These are phyloP conservation scores for Fulmarus glacialis DNA, from an alignment of 2,113 vertebrate species.

Conservation along the genomic window DNA sequence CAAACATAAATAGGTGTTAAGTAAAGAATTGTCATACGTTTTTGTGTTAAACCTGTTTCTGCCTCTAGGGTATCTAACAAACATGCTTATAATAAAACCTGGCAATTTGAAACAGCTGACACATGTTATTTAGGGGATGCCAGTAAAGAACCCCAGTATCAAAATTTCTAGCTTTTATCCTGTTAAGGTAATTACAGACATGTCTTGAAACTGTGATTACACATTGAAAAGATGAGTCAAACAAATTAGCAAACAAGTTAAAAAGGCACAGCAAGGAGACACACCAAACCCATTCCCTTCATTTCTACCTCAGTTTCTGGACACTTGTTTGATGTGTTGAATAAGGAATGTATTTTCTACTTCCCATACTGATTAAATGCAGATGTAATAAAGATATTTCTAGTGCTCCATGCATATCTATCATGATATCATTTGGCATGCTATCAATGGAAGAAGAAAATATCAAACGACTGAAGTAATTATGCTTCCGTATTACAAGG, in stretches of 20 bases:
- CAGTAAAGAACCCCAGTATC: neutral
- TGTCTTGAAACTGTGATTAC: neutral
- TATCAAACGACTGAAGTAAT: neutral
- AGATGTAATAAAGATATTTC: neutral
- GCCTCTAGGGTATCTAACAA: neutral
- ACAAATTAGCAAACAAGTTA: neutral
- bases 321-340: neutral
- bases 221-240: neutral
- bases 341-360: neutral
- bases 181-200: neutral
- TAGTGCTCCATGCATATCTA: neutral
- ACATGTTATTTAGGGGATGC: neutral
- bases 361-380: neutral
- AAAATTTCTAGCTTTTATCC: neutral
- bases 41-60: neutral
- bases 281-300: neutral
- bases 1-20: neutral
- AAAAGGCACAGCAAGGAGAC: neutral
- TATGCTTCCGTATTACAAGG: neutral
- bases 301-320: neutral
- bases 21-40: neutral
- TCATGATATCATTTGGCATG: neutral
- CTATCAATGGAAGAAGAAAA: slow-evolving; percentile 19
- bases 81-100: neutral
- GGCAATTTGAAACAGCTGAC: neutral